These are phyloP conservation scores for Cervus canadensis DNA, from an alignment of 2,113 vertebrate species.

Conservation along the genomic window DNA sequence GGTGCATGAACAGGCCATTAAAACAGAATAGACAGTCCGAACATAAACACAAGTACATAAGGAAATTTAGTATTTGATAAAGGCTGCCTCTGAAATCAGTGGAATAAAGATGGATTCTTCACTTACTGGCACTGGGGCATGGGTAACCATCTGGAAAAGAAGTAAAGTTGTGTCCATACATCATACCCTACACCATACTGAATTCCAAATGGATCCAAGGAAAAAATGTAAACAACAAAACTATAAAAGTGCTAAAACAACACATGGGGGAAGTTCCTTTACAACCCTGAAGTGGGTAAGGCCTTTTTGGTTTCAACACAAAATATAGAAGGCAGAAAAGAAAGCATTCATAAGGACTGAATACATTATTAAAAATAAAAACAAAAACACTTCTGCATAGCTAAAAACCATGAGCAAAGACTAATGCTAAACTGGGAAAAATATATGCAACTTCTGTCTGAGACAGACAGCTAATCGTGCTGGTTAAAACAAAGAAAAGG, in stretches of 20 bases:
- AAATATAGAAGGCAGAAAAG: conserved; percentile 1
- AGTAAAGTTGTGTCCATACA: background rate
- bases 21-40: background rate
- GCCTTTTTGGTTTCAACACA: background rate
- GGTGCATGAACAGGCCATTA: background rate
- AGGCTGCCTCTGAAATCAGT: background rate
- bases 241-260: background rate
- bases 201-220: background rate
- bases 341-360: background rate
- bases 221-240: background rate
- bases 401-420: background rate
- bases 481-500: background rate
- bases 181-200: background rate
- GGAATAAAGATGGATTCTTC: background rate
- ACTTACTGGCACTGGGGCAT: background rate
- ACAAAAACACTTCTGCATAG: background rate
- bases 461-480: background rate
- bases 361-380: background rate
- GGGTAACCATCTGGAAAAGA: background rate
- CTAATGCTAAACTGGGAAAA: background rate
- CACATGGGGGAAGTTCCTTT: background rate
- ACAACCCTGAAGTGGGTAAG: background rate
- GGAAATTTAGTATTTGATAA: background rate
- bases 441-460: background rate
- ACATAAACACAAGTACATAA: background rate